Percentiles rank a stretch among this genome's conserved stretches.
Evolutionary conservation across 1,140 invertebrate genomes (phyloP).

Genomic region (Araneus ventricosus): DNA sequence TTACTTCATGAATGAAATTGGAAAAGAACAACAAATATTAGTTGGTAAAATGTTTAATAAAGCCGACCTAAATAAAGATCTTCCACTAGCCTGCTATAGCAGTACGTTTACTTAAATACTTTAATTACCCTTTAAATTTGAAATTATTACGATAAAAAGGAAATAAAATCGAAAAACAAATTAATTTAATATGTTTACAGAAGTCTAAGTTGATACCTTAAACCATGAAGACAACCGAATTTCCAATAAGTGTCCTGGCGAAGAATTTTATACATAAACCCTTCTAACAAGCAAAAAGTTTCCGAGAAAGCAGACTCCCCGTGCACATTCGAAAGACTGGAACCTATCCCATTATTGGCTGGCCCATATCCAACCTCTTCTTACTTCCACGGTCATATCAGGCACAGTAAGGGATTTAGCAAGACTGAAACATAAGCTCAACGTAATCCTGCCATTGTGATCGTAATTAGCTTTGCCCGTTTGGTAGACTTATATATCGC

Average conservation of each 20-base stretch:
- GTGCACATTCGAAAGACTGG: not conserved
- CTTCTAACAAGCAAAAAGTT: not conserved
- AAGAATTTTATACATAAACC: not conserved
- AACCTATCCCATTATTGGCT: not conserved
- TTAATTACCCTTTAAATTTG: no score
- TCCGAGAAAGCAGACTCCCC: not conserved
- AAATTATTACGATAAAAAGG: no score
- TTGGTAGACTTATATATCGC: constrained; percentile 25
- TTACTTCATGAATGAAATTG: no score
- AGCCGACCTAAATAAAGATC: no score
- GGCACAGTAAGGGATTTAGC: not conserved
- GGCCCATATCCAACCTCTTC: constrained; percentile 25
- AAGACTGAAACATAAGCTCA: constrained; percentile 18
- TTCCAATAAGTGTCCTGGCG: not conserved
- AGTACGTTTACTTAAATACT: no score
- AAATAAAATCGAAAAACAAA: no score
- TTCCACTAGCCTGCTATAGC: no score
- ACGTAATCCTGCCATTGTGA: constrained; percentile 3
- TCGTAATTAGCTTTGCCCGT: constrained; percentile 45
- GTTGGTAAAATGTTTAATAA: no score
- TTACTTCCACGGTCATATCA: not conserved
- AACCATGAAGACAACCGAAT: no score
- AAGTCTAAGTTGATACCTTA: no score
- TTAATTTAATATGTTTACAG: no score
- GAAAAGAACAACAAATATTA: no score